These are phyloP conservation scores for Sicus ferrugineus DNA, from an alignment of 2,888 invertebrate species.

Conservation along the genomic window DNA sequence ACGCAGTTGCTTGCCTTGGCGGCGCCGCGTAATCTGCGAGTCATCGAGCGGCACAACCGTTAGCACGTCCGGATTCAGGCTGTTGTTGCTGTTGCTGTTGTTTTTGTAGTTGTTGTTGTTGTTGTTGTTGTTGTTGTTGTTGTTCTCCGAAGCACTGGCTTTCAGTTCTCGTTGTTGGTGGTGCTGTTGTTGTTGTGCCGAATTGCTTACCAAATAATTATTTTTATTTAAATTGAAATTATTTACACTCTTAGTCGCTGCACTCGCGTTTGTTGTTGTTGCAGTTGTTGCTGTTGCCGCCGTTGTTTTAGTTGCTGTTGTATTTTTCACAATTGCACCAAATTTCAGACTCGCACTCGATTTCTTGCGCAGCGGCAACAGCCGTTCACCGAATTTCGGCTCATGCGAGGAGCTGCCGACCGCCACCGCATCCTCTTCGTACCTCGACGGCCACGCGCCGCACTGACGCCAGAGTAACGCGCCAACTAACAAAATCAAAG, in stretches of 20 bases:
- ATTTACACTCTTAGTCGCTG: conserved; percentile 47
- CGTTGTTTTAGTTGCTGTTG: conserved; percentile 8
- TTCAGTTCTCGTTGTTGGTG: not conserved
- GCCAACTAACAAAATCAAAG: not conserved
- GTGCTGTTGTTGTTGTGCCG: conserved; percentile 9
- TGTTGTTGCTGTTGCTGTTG: not conserved
- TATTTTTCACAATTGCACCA: conserved; percentile 39
- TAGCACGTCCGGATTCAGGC: not conserved
- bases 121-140: not conserved
- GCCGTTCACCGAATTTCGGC: conserved; percentile 59
- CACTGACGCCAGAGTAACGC: not conserved
- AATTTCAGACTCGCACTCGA: conserved; percentile 32
- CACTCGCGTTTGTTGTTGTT: conserved; percentile 30
- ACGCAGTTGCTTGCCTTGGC: conserved; percentile 51
- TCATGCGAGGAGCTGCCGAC: conserved; percentile 46
- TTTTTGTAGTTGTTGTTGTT: not conserved
- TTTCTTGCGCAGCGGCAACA: conserved; percentile 55
- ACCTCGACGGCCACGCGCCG: conserved; percentile 29
- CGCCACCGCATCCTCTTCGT: conserved; percentile 34
- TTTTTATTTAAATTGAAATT: conserved; percentile 47
- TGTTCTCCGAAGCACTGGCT: not conserved
- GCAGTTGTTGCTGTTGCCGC: conserved; percentile 34
- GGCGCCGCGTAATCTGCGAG: conserved; percentile 35
- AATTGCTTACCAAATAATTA: conserved; percentile 47
- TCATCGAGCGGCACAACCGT: conserved; percentile 30